Evolutionary conservation across 1,140 invertebrate species (phyloP), one percentile per base, ranked within the genome.

Genomic region (Littorina saxatilis): DNA sequence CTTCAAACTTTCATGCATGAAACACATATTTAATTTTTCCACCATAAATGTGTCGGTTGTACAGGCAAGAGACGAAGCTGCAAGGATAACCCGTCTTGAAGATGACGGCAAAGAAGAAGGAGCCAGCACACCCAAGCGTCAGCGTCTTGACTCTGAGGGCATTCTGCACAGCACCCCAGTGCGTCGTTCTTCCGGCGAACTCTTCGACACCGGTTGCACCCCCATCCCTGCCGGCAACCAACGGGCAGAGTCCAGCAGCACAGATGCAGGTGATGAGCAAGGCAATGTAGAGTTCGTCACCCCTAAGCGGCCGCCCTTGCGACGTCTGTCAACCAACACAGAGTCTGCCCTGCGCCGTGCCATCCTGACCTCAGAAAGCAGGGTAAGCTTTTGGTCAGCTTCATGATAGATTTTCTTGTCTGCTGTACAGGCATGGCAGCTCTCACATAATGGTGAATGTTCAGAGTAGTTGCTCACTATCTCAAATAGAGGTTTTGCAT

Each of bases 161-260:
- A 37, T 82, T 20, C 29, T 85, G 37, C 83, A 84, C 63, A 90
- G 87, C 77, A 90, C 88, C 29, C 88, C 87, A 23, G 32, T 86
- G 17, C 73, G 80, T 32, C 43, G 72, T 15, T 74, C 83, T 29
- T 72, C 66, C 43, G 80, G 55, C 47, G 83, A 85, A 37, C 43
- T 87, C 39, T 86, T 86, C 75, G 81, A 87, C 15, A 66, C 82
- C 15, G 75, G 72, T 17, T 84, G 82, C 70, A 89, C 87, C 52
- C 88, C 87, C 20, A 86, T 90, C 40, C 35, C 29, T 27, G 47
- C 63, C 37, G 23, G 80, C 39, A 15, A 79, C 74, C 35, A 84
- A 83, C 17, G 84, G 1, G 84, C 83, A 5, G 61, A 82, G 27
- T 72, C 55, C 27, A 68, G 15, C 27, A 52, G 52, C 47, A 52